Percentiles rank a stretch among this genome's conserved stretches.
Evolutionary conservation across 2,113 vertebrate genomes (phyloP).

Genomic region (Alosa alosa): DNA sequence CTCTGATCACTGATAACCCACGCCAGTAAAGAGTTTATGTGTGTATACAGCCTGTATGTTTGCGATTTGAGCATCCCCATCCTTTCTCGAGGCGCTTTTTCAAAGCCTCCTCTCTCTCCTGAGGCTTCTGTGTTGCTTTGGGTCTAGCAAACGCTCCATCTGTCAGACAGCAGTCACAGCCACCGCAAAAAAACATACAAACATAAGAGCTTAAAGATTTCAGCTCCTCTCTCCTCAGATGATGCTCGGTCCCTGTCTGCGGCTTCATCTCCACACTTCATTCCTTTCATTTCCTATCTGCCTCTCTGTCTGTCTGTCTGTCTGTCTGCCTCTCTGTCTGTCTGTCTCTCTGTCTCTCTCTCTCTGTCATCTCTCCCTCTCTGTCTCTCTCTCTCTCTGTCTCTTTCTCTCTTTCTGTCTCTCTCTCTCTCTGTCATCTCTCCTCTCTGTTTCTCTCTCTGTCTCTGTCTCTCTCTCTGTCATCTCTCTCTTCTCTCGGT

Average conservation of each 20-base stretch:
- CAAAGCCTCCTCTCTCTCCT: background rate
- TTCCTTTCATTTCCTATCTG: no score
- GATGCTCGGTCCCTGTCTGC: no score
- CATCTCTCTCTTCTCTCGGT: no score
- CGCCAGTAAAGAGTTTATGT: background rate
- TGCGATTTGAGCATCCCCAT: no score
- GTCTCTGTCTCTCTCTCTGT: background rate
- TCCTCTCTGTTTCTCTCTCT: conserved; percentile 47
- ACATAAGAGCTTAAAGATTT: no score
- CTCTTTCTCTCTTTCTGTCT: no score
- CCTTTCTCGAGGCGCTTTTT: background rate
- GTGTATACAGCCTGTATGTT: no score
- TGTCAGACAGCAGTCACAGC: background rate
- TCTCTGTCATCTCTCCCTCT: background rate
- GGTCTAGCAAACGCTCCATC: background rate
- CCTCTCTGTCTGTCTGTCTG: conserved; percentile 48
- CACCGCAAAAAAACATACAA: no score
- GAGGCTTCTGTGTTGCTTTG: background rate
- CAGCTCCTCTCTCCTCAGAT: no score
- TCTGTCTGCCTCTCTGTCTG: background rate
- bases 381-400: background rate
- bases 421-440: background rate
- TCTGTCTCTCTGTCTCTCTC: no score
- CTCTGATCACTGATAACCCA: no score
- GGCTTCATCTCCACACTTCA: no score